A percentile compares a stretch with the other conserved stretches of the same genome.
phyloP scores from a whole-genome alignment of 2,888 invertebrate species.

The Synanthedon vespiformis region DNA sequence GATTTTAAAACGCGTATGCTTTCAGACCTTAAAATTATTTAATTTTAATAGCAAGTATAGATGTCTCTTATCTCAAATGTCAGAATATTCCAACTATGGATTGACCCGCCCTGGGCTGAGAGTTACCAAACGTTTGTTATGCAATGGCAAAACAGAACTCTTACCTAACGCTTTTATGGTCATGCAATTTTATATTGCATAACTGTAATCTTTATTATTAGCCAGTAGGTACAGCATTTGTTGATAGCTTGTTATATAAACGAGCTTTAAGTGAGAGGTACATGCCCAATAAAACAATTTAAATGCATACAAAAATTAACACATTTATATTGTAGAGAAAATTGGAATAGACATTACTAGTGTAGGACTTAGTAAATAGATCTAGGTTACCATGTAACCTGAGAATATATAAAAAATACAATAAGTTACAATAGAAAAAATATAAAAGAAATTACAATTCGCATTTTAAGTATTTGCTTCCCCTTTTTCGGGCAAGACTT shows the following conservation, averaged over 20 bases:
- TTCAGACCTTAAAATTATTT: too few species aligned
- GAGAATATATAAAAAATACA: conserved; percentile 33
- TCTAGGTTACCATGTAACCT: conserved; percentile 37
- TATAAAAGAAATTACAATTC: conserved; percentile 14
- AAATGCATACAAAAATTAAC: background rate
- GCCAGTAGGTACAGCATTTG: too few species aligned
- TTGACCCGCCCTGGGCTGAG: background rate
- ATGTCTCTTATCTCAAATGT: too few species aligned
- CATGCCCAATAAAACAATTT: background rate
- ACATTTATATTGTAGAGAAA: background rate
- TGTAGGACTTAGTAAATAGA: conserved; percentile 52
- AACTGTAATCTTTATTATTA: background rate
- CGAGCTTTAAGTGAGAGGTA: too few species aligned
- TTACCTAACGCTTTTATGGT: background rate
- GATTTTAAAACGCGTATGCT: too few species aligned
- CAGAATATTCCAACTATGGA: too few species aligned
- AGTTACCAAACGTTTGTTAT: background rate
- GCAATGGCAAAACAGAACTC: background rate
- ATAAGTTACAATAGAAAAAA: conserved; percentile 25
- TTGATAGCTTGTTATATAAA: too few species aligned
- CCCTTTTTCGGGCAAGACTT: conserved; percentile 6
- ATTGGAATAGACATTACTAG: conserved; percentile 24
- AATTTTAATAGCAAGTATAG: too few species aligned
- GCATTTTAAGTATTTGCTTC: background rate
- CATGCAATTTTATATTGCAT: background rate